Evolutionary conservation across 2,888 invertebrate species (phyloP).

Genomic region (Eupithecia dodoneata): DNA sequence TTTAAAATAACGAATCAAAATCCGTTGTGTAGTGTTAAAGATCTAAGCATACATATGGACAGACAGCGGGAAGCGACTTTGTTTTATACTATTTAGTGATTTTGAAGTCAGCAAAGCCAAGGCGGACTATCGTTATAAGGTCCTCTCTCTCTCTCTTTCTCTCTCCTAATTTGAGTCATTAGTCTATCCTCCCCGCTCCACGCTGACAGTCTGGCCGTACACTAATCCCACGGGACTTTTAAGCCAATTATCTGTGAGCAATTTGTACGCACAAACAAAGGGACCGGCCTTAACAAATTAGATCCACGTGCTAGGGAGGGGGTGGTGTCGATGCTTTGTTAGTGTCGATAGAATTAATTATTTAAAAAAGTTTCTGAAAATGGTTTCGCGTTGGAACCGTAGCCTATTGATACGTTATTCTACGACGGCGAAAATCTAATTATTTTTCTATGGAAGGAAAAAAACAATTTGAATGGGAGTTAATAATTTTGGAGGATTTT

Average conservation of each 20-base stretch:
- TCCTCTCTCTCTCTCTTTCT: neutral
- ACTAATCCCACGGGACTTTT: conserved; percentile 58
- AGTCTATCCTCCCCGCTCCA: conserved; percentile 19
- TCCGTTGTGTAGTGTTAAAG: no score
- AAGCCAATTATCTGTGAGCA: conserved; percentile 81
- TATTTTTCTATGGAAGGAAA: no score
- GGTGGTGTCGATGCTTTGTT: conserved; percentile 19
- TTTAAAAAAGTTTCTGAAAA: neutral
- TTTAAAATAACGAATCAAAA: no score
- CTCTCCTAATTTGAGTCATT: neutral
- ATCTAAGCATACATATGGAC: no score
- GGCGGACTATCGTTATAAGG: no score
- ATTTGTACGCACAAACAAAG: conserved; percentile 82
- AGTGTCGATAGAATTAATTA: neutral
- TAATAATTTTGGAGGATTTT: no score
- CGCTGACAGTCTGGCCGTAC: conserved; percentile 57
- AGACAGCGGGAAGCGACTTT: no score
- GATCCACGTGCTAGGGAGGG: conserved; percentile 65
- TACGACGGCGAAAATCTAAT: no score
- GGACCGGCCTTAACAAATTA: conserved; percentile 77
- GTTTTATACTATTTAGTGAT: no score
- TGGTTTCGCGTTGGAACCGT: neutral
- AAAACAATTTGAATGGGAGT: no score
- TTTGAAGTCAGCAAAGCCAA: no score
- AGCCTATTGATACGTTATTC: neutral